Base-by-base conservation (phyloP, 2,888 invertebrate genomes). In the Epinotia brunnichana region DNA sequence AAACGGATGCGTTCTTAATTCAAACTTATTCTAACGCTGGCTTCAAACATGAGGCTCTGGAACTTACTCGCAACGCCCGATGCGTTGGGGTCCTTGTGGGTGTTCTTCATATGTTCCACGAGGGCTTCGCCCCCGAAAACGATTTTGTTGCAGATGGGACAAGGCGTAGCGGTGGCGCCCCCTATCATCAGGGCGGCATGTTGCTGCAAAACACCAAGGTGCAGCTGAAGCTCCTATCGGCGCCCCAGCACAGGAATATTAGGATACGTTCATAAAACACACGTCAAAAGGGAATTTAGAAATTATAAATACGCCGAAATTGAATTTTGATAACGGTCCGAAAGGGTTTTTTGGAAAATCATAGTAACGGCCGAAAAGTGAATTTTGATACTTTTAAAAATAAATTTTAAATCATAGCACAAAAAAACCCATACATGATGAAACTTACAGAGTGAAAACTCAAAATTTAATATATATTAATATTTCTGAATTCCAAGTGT, bases 41-140 rank as follows among this genome's bases (percentile, higher is more conserved):
- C 75, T 67, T 81, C 80, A 82, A 79, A 78, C 73, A 39, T 74
- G 78, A 79, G 77, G 76, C 83, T 82, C 82, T 80, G 87, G 90
- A 90, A 96, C 96, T 96, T 96, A 97, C 97, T 97, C 94, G 97
- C 96, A 93, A 97, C 97, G 87, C 97, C 97, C 81, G 96, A 96
- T 80, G 97, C 96, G 90, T 97, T 97, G 53, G 97, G 98, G 86
- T 98, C 98, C 94, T 98, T 98, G 93, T 98, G 98, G 69, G 97
- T 97, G 88, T 97, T 97, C 93, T 98, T 98, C 98, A 98, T 98
- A 90, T 98, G 98, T 91, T 98, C 98, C 95, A 98, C 97, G 75
- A 98, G 95, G 72, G 97, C 97, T 92, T 98, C 98, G 78, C 97
- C 97, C 80, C 97, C 97, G 84, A 98, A 95, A 94, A 98, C 97